These are phyloP conservation scores for Calameuta pallipes DNA, from an alignment of 2,888 invertebrate species.

Conservation along the genomic window DNA sequence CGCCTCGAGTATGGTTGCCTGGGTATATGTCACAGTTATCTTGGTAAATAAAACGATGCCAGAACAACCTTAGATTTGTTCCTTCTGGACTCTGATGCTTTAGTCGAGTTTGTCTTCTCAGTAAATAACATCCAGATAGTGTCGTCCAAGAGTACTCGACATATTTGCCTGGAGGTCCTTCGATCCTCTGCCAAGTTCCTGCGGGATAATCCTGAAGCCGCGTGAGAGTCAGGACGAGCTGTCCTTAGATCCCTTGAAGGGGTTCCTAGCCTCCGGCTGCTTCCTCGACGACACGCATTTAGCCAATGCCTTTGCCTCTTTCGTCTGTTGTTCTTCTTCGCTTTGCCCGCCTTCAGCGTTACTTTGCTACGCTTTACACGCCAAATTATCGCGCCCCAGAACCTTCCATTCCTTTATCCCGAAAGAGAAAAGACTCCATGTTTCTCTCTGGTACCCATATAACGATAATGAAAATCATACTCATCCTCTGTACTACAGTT, in stretches of 20 bases:
- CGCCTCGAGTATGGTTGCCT: too few relatives aligned
- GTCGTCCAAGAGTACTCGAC: neutral
- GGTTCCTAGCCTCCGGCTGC: constrained; percentile 1
- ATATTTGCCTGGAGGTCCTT: constrained; percentile 10
- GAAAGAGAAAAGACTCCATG: neutral
- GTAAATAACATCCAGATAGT: constrained; percentile 16
- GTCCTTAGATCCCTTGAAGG: neutral
- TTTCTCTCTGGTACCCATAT: neutral
- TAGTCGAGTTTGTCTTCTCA: constrained; percentile 23
- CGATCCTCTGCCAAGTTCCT: constrained; percentile 18
- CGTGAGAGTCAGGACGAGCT: constrained; percentile 34
- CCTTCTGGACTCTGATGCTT: neutral
- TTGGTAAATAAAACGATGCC: neutral
- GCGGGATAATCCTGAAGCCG: constrained; percentile 39
- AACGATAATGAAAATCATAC: neutral
- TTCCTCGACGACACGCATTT: constrained; percentile 16
- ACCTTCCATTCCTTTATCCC: neutral
- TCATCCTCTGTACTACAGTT: neutral
- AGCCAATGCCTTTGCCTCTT: neutral
- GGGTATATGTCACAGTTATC: neutral
- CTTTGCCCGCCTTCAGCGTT: neutral
- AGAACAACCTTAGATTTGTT: neutral
- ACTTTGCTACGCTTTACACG: neutral
- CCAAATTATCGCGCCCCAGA: neutral
- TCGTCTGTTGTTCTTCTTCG: neutral